phyloP scores from a whole-genome alignment of 2,797 vertebrate species.

The Eremophila alpestris region DNA sequence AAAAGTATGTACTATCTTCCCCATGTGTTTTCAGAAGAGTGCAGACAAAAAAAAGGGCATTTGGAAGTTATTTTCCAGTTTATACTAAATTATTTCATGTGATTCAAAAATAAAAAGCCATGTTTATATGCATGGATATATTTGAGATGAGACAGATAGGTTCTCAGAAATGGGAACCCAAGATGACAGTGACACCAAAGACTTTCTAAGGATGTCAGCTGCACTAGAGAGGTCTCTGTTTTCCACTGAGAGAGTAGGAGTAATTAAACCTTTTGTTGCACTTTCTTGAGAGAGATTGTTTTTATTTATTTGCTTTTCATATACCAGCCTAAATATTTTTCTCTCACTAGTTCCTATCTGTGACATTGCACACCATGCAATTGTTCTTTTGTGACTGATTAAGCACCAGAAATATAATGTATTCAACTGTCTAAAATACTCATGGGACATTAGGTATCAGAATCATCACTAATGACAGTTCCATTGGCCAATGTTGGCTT shows the following conservation, averaged over 20 bases:
- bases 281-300: not conserved
- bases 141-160: not conserved
- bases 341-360: not conserved
- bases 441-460: not conserved
- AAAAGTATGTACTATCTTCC: constrained; percentile 1
- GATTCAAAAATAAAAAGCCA: constrained; percentile 34
- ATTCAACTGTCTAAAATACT: not conserved
- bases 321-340: not conserved
- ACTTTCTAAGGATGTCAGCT: not conserved
- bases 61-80: constrained; percentile 53
- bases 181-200: not conserved
- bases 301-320: not conserved
- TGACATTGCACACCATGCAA: not conserved
- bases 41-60: not conserved
- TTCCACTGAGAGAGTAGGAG: not conserved
- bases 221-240: not conserved
- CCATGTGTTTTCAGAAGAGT: not conserved
- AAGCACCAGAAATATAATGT: not conserved
- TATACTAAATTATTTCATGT: not conserved
- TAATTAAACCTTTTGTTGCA: not conserved
- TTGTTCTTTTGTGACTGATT: not conserved
- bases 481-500: not conserved
- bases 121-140: not conserved
- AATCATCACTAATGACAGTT: not conserved
- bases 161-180: not conserved